A percentile compares a stretch with the other conserved stretches of the same genome.
phyloP scores from a whole-genome alignment of 2,797 vertebrate genomes.

The Hippoglossus hippoglossus region DNA sequence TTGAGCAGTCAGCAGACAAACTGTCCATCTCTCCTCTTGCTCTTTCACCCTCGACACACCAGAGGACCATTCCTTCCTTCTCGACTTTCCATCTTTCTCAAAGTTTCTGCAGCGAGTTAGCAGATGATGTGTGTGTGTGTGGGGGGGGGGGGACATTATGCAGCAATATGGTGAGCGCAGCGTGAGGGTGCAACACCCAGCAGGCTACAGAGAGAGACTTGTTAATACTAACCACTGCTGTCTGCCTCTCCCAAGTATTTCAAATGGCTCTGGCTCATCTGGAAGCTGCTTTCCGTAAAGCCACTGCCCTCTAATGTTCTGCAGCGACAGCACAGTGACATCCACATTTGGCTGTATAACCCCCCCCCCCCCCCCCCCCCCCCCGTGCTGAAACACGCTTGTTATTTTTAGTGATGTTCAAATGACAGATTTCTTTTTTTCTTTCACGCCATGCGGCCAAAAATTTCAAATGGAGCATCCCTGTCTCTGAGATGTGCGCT shows the following conservation, averaged over 20 bases:
- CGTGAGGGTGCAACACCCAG: slow-evolving; percentile 42
- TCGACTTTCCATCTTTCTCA: slow-evolving; percentile 5
- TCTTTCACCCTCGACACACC: background rate
- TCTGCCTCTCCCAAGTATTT: slow-evolving; percentile 14
- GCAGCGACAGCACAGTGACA: slow-evolving; percentile 52
- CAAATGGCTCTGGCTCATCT: slow-evolving; percentile 39
- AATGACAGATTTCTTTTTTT: slow-evolving; percentile 29
- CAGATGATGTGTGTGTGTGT: background rate
- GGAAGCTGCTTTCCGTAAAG: slow-evolving; percentile 48
- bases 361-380: slow-evolving; percentile 37
- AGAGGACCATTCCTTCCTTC: slow-evolving; percentile 11
- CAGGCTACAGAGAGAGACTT: slow-evolving; percentile 29
- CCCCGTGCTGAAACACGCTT: slow-evolving; percentile 55
- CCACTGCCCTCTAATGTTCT: slow-evolving; percentile 67
- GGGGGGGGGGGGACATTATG: background rate
- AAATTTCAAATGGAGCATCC: slow-evolving; percentile 54
- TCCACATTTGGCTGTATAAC: slow-evolving; percentile 21
- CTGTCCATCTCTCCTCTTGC: slow-evolving; percentile 12
- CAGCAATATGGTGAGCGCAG: slow-evolving; percentile 22
- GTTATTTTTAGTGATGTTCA: slow-evolving; percentile 64
- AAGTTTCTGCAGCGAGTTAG: slow-evolving; percentile 14
- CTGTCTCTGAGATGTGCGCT: slow-evolving; percentile 34
- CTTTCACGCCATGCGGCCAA: slow-evolving; percentile 23
- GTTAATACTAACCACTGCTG: slow-evolving; percentile 34
- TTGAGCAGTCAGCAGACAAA: slow-evolving; percentile 43